Base-by-base conservation (phyloP, 1,140 invertebrate species). In the Chironomus tepperi region DNA sequence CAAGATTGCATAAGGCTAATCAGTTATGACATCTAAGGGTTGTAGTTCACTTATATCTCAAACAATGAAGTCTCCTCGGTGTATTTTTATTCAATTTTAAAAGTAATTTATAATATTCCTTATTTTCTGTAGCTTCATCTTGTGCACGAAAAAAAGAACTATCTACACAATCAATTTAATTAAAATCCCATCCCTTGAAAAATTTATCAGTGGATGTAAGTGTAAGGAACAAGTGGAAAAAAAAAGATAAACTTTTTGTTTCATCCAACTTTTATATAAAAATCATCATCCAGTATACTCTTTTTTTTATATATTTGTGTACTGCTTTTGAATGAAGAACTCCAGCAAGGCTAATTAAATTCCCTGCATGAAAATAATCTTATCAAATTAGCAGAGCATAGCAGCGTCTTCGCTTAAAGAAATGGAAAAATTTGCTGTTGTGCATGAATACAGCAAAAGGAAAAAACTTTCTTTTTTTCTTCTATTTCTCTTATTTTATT, bases 381-480 rank as follows among this genome's bases (percentile, higher is more conserved):
- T 57, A 57, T 57, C 47, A 57, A 57, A 57, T 57, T 57, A 57
- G 47, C 47, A 57, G n/a, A 57, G 47, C 47, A n/a, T n/a, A 57
- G n/a, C 12, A 57, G n/a, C 12, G 47, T 34, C 24, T 34, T 12
- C 47, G 47, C 8, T 57, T 57, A 47, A 47, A 47, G 47, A 57
- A 57, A 57, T n/a, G 12, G n/a, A 57, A 15, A 57, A 57, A 15
- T 57, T 57, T 57, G 12, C n/a, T 57, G 10, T n/a, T 57, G 47
- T 57, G 47, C 8, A 57, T 12, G 12, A 57, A 47, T 15, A 47
- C 43, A 47, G n/a, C 12, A n/a, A 2, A 5, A 34, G 24, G 5
- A 5, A 34, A 34, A 34, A 34, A 34, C 24, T 34, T 34, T 34
- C 1, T 5, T 34, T 34, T 34, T 34, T 34, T 34, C 24, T 34